Base-by-base conservation (phyloP, 2,797 vertebrate species). In the Microhierax caerulescens region DNA sequence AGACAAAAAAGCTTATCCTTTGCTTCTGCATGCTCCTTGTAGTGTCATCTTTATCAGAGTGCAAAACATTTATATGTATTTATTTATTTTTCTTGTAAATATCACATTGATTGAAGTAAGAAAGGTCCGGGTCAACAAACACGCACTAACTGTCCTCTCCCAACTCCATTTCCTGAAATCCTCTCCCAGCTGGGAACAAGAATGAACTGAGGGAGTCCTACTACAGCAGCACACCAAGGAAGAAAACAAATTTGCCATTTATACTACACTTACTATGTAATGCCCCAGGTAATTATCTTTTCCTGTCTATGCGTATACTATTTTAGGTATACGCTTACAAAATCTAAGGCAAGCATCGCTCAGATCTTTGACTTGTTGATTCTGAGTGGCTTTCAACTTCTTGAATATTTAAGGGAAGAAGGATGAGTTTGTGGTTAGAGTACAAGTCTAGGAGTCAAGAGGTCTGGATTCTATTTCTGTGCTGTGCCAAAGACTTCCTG, bases 381-480 rank as follows among this genome's bases (percentile, higher is more conserved):
- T 67, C 51, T 93, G 68, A 5, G 2, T 81, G 67, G 36, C 76
- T 81, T 95, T 93, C 88, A 91, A 50, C 59, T 90, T 95, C 63
- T 77, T 32, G 60, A 89, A 74, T 91, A 59, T 89, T 88, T 92
- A 88, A 90, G 59, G 69, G 22, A 89, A 95, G 63, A 95, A 88
- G 57, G 22, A 94, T 86, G 78, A 65, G 50, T 48, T 60, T 80
- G 69, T 85, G 91, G 78, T 92, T 95, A 77, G 92, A 92, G 56
- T 68, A 80, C 39, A 81, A 81, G 48, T 50, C 54, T 91, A 73
- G 75, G 78, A 95, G 79, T 95, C 69, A 94, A 75, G 95, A 96
- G 87, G 68, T 92, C 95, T 92, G 73, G 83, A 72, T 92, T 94
- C 87, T 95, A 91, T 96, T 97, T 96, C 85, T 90, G 83, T 90